These are phyloP conservation scores for Liparis tanakae DNA, from an alignment of 2,797 vertebrate genomes.

Conservation along the genomic window DNA sequence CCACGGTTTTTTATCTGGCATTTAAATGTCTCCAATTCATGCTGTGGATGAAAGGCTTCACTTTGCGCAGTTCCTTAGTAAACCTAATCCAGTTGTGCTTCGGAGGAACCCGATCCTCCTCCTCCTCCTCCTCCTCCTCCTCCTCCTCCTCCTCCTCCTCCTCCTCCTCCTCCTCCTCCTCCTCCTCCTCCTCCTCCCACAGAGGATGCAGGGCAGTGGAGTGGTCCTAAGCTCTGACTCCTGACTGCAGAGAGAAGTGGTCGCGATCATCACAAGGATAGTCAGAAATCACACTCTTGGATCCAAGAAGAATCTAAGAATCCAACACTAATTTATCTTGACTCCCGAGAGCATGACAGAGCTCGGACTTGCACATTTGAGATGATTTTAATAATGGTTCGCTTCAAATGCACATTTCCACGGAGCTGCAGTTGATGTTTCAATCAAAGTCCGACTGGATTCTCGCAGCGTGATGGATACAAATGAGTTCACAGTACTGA, in stretches of 20 bases:
- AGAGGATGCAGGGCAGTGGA: constrained; percentile 62
- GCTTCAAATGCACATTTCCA: constrained; percentile 56
- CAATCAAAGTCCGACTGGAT: constrained; percentile 46
- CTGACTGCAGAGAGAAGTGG: constrained; percentile 30
- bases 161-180: not conserved
- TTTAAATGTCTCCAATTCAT: not conserved
- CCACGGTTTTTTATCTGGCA: not conserved
- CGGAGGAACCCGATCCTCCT: not conserved
- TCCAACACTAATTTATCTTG: not conserved
- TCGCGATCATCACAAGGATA: constrained; percentile 28
- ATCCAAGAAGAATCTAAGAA: no score
- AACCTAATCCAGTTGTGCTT: not conserved
- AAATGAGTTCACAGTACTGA: constrained; percentile 65
- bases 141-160: constrained; percentile 16
- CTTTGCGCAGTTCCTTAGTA: not conserved
- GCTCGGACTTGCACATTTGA: constrained; percentile 25
- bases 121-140: not conserved
- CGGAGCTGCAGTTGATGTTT: constrained; percentile 72
- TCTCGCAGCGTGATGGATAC: constrained; percentile 77
- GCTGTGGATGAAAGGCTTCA: not conserved
- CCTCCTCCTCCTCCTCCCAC: constrained; percentile 8
- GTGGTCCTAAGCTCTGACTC: constrained; percentile 55
- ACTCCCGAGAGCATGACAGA: constrained; percentile 33
- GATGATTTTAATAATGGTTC: constrained; percentile 67
- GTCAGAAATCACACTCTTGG: constrained; percentile 19